phyloP scores from a whole-genome alignment of 2,888 invertebrate genomes.

The Drosophila kuntzei region DNA sequence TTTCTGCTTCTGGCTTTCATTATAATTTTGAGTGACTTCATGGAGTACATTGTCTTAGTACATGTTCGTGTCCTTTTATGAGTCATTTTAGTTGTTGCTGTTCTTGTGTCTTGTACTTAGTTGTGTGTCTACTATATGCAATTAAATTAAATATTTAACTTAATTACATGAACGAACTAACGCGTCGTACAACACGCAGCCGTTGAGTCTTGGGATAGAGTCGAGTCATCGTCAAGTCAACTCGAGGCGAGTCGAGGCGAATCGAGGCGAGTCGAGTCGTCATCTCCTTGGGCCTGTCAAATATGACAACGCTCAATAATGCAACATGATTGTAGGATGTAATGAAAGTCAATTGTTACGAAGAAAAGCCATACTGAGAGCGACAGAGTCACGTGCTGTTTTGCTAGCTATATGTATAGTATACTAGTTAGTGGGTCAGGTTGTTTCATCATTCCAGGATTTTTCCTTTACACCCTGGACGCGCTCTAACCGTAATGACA shows the following conservation, averaged over 20 bases:
- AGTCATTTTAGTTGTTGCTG: slow-evolving; percentile 41
- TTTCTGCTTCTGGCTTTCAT: slow-evolving; percentile 60
- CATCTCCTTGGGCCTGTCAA: slow-evolving; percentile 67
- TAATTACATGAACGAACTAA: slow-evolving; percentile 80
- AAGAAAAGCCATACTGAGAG: slow-evolving; percentile 20
- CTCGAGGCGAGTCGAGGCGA: not conserved
- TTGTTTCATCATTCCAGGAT: slow-evolving; percentile 7
- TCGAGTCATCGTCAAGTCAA: slow-evolving; percentile 35
- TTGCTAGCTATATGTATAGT: too few relatives aligned
- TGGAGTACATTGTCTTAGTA: slow-evolving; percentile 65
- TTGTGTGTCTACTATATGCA: slow-evolving; percentile 63
- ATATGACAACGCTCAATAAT: slow-evolving; percentile 79
- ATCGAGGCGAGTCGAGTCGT: slow-evolving; percentile 9
- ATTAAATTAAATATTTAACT: slow-evolving; percentile 84
- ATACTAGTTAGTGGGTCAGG: slow-evolving; percentile 34
- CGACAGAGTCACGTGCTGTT: slow-evolving; percentile 36
- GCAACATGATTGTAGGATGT: slow-evolving; percentile 77
- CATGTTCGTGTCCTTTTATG: slow-evolving; percentile 65
- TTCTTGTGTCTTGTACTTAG: slow-evolving; percentile 22
- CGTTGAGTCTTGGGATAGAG: slow-evolving; percentile 30
- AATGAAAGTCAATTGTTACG: slow-evolving; percentile 78
- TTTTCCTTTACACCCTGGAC: slow-evolving; percentile 13
- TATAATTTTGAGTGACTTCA: slow-evolving; percentile 68
- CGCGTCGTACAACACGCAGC: slow-evolving; percentile 62
- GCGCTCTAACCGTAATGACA: slow-evolving; percentile 67